Percentiles rank a stretch among this genome's conserved stretches.
Evolutionary conservation across 2,888 invertebrate species (phyloP).

Genomic region (Tetragonisca angustula): DNA sequence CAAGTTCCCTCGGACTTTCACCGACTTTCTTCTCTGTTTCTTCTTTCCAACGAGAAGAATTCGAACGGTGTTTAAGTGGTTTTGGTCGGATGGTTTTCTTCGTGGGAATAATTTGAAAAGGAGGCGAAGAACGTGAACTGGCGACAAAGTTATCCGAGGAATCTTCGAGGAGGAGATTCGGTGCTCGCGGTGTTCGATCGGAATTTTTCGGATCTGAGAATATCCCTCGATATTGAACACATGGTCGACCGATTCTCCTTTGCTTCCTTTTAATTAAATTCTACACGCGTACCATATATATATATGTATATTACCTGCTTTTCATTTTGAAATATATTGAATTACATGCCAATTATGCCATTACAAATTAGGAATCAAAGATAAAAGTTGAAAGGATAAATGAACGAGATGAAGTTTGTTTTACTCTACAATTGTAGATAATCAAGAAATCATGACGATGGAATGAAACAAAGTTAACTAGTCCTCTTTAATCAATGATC

Average conservation of each 20-base stretch:
- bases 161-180: neutral
- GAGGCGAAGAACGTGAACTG: neutral
- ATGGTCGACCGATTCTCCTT: neutral
- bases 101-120: neutral
- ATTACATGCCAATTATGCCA: too few species aligned
- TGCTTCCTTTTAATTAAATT: slow-evolving; percentile 25
- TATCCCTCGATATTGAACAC: slow-evolving; percentile 15
- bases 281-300: slow-evolving; percentile 4
- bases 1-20: neutral
- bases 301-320: neutral
- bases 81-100: neutral
- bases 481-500: too few species aligned
- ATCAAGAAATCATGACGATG: too few species aligned
- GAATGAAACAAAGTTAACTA: too few species aligned
- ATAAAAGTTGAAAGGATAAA: too few species aligned
- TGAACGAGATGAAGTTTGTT: too few species aligned
- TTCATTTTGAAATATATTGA: neutral
- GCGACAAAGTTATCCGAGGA: slow-evolving; percentile 21
- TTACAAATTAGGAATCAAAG: too few species aligned
- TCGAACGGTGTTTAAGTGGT: neutral
- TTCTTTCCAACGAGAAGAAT: neutral
- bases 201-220: slow-evolving; percentile 23
- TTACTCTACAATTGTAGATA: too few species aligned
- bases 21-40: neutral
- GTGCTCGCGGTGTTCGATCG: slow-evolving; percentile 11